Percentiles rank a stretch among this genome's conserved stretches.
Evolutionary conservation across 2,888 invertebrate genomes (phyloP).

Genomic region (Stenurella melanura): DNA sequence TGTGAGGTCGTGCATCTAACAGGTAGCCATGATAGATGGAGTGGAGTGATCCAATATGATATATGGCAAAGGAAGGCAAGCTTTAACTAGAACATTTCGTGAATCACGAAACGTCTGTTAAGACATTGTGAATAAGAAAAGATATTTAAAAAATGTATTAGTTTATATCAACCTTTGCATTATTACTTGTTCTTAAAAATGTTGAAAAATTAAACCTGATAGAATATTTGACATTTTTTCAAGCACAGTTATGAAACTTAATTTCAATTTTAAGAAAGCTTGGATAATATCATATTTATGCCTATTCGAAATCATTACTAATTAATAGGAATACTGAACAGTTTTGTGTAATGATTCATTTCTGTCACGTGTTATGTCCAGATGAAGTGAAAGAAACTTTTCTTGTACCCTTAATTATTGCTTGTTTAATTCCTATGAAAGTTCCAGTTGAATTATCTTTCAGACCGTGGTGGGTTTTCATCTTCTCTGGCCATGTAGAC

Average conservation of each 20-base stretch:
- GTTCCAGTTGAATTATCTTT: conserved; percentile 21
- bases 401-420: conserved; percentile 16
- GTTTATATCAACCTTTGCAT: too few species aligned
- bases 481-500: background rate
- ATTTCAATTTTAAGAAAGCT: background rate
- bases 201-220: background rate
- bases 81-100: too few species aligned
- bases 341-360: background rate
- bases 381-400: background rate
- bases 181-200: too few species aligned
- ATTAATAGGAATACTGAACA: background rate
- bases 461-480: conserved; percentile 18
- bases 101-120: too few species aligned
- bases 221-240: background rate
- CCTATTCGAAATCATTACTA: background rate
- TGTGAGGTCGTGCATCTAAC: too few species aligned
- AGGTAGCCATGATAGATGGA: too few species aligned
- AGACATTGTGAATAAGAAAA: too few species aligned
- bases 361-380: background rate
- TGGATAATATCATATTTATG: background rate
- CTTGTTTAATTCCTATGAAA: conserved; percentile 18
- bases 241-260: background rate
- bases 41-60: too few species aligned
- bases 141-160: too few species aligned
- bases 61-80: too few species aligned